phyloP scores from a whole-genome alignment of 2,888 invertebrate genomes.

The Blastobasis lacticolella region DNA sequence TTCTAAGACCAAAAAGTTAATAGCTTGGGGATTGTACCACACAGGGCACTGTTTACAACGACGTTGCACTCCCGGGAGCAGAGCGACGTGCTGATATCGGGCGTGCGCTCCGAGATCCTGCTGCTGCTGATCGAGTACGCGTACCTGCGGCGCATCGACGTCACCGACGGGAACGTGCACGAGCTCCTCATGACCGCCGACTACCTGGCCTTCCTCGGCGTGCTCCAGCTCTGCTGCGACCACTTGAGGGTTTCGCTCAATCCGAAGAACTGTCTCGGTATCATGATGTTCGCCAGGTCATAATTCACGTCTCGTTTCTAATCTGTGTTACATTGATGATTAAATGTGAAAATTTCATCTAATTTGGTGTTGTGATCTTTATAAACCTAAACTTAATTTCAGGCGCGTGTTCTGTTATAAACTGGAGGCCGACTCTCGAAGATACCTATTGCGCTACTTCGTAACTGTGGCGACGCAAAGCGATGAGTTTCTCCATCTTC shows the following conservation, averaged over 20 bases:
- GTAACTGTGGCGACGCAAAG: conserved; percentile 82
- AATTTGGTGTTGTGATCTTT: no score
- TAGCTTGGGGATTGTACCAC: not conserved
- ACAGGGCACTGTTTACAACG: conserved; percentile 88
- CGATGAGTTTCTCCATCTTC: conserved; percentile 82
- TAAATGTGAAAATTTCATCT: no score
- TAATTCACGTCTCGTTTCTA: not conserved
- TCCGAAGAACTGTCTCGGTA: conserved; percentile 87
- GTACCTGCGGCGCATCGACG: conserved; percentile 84
- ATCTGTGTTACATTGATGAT: no score
- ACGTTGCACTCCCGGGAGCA: conserved; percentile 80
- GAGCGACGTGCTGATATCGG: conserved; percentile 82
- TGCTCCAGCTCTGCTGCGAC: conserved; percentile 86
- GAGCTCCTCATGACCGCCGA: conserved; percentile 89
- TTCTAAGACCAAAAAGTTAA: no score
- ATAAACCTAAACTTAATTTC: conserved; percentile 17
- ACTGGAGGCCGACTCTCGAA: conserved; percentile 79
- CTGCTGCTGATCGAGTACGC: conserved; percentile 87
- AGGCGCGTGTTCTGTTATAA: conserved; percentile 82
- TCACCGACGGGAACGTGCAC: conserved; percentile 86
- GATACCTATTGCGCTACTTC: conserved; percentile 84
- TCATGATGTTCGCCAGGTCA: conserved; percentile 86
- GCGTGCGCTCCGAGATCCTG: conserved; percentile 85
- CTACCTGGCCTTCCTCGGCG: conserved; percentile 88
- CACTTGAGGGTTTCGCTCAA: conserved; percentile 80